These are phyloP conservation scores for Trachelus tabidus DNA, from an alignment of 2,888 invertebrate genomes.

Conservation along the genomic window DNA sequence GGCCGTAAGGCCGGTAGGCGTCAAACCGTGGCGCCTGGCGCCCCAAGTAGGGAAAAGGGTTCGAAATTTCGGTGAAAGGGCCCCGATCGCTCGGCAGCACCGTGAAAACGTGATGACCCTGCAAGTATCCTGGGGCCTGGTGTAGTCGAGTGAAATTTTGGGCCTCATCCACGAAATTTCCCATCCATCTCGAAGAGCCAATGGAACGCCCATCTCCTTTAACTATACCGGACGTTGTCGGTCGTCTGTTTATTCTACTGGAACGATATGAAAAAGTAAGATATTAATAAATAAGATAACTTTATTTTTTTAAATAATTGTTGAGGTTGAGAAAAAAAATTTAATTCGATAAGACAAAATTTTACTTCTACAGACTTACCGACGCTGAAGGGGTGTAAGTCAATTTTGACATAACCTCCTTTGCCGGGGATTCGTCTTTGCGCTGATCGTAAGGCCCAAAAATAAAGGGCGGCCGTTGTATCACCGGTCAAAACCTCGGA, in stretches of 20 bases:
- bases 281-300: background rate
- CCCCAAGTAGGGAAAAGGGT: conserved; percentile 40
- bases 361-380: background rate
- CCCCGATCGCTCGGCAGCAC: conserved; percentile 19
- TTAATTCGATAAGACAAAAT: background rate
- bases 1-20: conserved; percentile 45
- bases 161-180: conserved; percentile 40
- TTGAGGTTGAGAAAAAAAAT: background rate
- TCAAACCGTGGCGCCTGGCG: conserved; percentile 60
- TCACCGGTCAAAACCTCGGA: conserved; percentile 52
- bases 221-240: background rate
- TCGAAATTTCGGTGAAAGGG: conserved; percentile 34
- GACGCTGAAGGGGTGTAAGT: background rate
- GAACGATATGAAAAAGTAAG: background rate
- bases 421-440: conserved; percentile 26
- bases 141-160: background rate
- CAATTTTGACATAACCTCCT: background rate
- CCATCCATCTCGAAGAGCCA: conserved; percentile 28
- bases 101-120: conserved; percentile 39
- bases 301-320: background rate
- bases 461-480: conserved; percentile 27
- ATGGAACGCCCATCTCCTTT: background rate
- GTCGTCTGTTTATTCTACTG: background rate
- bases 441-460: conserved; percentile 25
- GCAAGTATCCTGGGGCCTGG: conserved; percentile 1